Conservation (phyloP, 1,140 invertebrate species). For the Calliopsis andreniformis region DNA sequence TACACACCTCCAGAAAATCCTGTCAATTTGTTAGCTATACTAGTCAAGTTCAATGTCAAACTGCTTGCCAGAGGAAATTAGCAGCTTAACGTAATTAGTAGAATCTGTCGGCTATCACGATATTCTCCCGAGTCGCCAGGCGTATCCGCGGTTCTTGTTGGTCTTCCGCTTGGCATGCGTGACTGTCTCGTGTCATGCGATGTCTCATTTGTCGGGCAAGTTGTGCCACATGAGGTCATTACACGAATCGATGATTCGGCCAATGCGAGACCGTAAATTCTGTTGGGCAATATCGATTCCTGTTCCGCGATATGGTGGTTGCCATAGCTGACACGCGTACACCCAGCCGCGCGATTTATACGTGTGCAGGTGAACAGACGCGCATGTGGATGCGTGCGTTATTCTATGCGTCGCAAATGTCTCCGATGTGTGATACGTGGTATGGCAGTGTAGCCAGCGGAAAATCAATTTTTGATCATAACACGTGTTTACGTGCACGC, state of each 20-base stretch:
- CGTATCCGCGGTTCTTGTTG: neutral
- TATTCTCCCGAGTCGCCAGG: no score
- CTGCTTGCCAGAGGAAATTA: no score
- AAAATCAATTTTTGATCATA: conserved; percentile 16
- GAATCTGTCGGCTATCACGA: neutral
- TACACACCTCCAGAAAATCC: no score
- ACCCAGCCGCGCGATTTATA: neutral
- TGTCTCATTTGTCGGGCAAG: conserved; percentile 25
- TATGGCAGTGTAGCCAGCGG: neutral
- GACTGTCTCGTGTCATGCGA: conserved; percentile 12
- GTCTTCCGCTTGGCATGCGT: conserved; percentile 15
- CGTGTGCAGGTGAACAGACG: neutral
- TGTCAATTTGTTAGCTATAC: no score
- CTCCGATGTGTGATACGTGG: neutral
- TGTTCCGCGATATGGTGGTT: conserved; percentile 9
- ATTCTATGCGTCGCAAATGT: neutral
- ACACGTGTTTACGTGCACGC: conserved; percentile 1
- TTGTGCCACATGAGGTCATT: conserved; percentile 61
- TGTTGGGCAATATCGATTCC: conserved; percentile 47
- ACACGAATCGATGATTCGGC: conserved; percentile 74
- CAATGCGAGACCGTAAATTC: conserved; percentile 68
- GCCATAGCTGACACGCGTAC: neutral
- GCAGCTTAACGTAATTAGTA: neutral
- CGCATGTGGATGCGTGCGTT: neutral
- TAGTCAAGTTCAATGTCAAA: no score